Evolutionary conservation across 2,113 vertebrate species (phyloP), one percentile per base, ranked within the genome.

Genomic region (Phyllostomus hastatus): DNA sequence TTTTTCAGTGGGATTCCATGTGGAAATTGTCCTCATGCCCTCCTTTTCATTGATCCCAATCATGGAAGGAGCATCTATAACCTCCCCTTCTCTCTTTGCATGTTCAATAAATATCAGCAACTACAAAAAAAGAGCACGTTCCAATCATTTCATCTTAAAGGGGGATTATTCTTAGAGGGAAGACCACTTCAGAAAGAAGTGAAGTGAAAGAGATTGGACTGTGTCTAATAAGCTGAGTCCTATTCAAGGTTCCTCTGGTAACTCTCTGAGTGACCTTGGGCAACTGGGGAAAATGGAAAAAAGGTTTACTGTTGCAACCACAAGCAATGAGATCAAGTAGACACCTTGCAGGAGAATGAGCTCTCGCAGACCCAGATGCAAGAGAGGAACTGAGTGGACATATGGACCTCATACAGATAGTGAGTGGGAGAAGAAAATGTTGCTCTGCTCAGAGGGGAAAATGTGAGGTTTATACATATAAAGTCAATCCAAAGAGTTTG

Each of bases 71-170:
- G 7, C 26, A 1, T 50, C 41, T 46, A 15, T 33, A 73, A 43
- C 48, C 10, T 24, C 14, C n/a, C 2, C 7, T 61, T 69, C 41
- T 86, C 16, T 67, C 57, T 59, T 24, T 66, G 11, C 1, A 20
- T 41, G 3, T 82, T 95, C 80, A 97, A 66, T 91, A 83, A 95
- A 75, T 17, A 78, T 38, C 52, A 82, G 28, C 54, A n/a, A 35
- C 7, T 24, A n/a, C 17, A 79, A 15, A 43, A 70, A 90, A 94
- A 78, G 17, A 81, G 33, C 5, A 3, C 12, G 2, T 61, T 46
- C 76, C 50, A 54, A 43, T 50, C 26, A 31, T 31, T 48, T 94
- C 76, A 64, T n/a, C 54, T 46, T 24, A 59, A 64, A 84, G 54
- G 12, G 12, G 15, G 8, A 17, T 89, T 38, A 52, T 46, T 72